Evolutionary conservation across 2,113 vertebrate species (phyloP).

Genomic region (Callaeas wilsoni): DNA sequence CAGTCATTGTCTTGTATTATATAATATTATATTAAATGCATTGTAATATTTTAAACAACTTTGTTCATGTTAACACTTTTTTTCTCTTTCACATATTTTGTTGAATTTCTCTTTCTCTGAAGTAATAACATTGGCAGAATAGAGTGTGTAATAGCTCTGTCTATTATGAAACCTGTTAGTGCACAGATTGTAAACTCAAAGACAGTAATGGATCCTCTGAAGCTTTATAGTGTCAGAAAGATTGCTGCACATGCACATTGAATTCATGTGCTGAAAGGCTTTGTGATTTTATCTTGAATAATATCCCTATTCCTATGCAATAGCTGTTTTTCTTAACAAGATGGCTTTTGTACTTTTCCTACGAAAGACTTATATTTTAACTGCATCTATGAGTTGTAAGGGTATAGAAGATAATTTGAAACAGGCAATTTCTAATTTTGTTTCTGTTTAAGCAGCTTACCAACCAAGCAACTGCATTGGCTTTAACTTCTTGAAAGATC

Average conservation of each 20-base stretch:
- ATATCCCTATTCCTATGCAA: not conserved
- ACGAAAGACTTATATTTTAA: not conserved
- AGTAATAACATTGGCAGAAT: not conserved
- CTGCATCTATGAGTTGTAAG: not conserved
- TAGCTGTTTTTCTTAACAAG: not conserved
- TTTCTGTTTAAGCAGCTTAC: not conserved
- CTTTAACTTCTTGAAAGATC: not conserved
- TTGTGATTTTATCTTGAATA: constrained; percentile 27
- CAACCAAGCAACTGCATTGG: not conserved
- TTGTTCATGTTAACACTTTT: not conserved
- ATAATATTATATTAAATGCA: not conserved
- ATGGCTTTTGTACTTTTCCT: not conserved
- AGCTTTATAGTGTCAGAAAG: not conserved
- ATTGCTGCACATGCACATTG: not conserved
- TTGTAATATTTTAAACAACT: not conserved
- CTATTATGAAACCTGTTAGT: not conserved
- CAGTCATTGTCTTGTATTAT: not conserved
- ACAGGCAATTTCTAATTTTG: not conserved
- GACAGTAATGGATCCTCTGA: constrained; percentile 4
- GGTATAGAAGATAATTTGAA: not conserved
- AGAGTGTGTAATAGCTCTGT: not conserved
- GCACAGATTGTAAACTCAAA: constrained; percentile 4
- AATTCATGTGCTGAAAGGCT: not conserved
- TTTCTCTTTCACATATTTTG: not conserved
- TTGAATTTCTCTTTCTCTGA: not conserved